Evolutionary conservation across 2,888 invertebrate species (phyloP).

Genomic region (Macrophya annulata): DNA sequence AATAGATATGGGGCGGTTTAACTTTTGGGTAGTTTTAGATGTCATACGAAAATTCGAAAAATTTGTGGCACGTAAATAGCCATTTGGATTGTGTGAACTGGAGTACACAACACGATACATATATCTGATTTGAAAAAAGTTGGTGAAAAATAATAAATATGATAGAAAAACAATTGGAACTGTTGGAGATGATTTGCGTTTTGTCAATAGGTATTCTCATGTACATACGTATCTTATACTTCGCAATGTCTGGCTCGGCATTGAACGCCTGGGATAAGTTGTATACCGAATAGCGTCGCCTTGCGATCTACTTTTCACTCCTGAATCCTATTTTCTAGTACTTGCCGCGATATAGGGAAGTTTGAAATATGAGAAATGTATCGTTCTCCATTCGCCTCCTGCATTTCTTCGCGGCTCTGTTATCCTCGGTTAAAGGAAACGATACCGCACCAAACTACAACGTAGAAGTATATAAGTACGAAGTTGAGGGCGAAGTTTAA

Average conservation of each 20-base stretch:
- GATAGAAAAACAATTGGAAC: constrained; percentile 9
- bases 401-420: neutral
- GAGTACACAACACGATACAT: too few relatives aligned
- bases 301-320: constrained; percentile 48
- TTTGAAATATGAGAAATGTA: constrained; percentile 55
- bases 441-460: constrained; percentile 35
- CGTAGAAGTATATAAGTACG: constrained; percentile 45
- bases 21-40: too few relatives aligned
- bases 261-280: constrained; percentile 38
- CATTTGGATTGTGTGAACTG: too few relatives aligned
- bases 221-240: too few relatives aligned
- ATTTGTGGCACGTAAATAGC: neutral
- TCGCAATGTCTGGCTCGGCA: constrained; percentile 1
- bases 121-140: too few relatives aligned
- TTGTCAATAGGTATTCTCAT: neutral
- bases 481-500: constrained; percentile 46
- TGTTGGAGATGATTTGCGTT: neutral
- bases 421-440: constrained; percentile 11
- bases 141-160: too few relatives aligned
- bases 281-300: constrained; percentile 42
- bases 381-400: constrained; percentile 16
- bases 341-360: constrained; percentile 43
- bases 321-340: constrained; percentile 45
- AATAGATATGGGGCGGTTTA: too few relatives aligned
- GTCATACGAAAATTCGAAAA: neutral